Conservation (phyloP, 2,888 invertebrate genomes). For the Mimachlamys varia region DNA sequence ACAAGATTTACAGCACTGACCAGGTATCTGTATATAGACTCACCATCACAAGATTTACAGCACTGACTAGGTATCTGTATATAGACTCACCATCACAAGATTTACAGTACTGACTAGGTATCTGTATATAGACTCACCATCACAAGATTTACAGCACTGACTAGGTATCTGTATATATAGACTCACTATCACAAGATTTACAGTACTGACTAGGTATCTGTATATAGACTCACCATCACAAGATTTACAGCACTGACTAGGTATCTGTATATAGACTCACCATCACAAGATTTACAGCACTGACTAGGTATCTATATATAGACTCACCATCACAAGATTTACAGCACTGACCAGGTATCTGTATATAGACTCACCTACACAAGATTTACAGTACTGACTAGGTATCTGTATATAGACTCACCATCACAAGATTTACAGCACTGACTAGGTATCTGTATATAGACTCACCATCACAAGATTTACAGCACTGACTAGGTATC, state of each 20-base stretch:
- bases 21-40: too few species aligned
- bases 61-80: too few species aligned
- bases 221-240: background rate
- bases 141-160: too few species aligned
- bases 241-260: background rate
- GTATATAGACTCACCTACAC: constrained; percentile 66
- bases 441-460: constrained; percentile 67
- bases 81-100: constrained; percentile 66
- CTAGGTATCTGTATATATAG: background rate
- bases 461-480: constrained; percentile 65
- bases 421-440: constrained; percentile 75
- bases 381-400: constrained; percentile 71
- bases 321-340: background rate
- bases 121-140: too few species aligned
- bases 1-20: too few species aligned
- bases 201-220: background rate
- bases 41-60: too few species aligned
- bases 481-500: background rate
- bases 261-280: background rate
- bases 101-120: background rate
- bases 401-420: constrained; percentile 54
- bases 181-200: background rate
- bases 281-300: background rate
- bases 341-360: background rate
- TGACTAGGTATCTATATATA: background rate